phyloP scores from a whole-genome alignment of 1,140 invertebrate species.

The Platyscapa corneri region DNA sequence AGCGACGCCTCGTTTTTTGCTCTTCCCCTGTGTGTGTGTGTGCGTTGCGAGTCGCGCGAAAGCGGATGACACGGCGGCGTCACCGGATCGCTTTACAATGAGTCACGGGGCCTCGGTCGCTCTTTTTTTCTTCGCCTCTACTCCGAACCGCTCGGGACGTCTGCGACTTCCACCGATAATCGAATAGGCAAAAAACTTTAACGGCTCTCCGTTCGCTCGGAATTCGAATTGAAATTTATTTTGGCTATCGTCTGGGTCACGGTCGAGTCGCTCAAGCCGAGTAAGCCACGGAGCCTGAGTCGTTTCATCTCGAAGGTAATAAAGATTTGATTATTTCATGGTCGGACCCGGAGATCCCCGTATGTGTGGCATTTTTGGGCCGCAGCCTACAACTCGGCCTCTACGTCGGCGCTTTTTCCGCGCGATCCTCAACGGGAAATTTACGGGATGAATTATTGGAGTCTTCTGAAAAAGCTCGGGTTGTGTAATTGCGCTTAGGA shows the following conservation, averaged over 20 bases:
- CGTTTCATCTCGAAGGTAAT: background rate
- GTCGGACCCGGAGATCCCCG: background rate
- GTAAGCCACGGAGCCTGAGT: background rate
- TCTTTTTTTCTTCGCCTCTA: background rate
- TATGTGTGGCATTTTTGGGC: background rate
- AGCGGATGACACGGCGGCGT: background rate
- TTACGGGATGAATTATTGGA: background rate
- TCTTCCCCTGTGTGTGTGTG: background rate
- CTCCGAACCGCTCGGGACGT: background rate
- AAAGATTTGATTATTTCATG: slow-evolving; percentile 8
- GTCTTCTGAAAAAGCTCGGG: background rate
- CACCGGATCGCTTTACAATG: background rate
- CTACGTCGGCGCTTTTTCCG: background rate
- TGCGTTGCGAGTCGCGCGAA: background rate
- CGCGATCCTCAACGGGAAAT: background rate
- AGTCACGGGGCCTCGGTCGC: background rate
- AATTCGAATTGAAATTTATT: background rate
- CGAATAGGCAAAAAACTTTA: background rate
- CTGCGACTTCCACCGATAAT: slow-evolving; percentile 5
- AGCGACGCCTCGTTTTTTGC: too few species aligned
- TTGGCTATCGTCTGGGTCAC: background rate
- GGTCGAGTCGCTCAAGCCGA: background rate
- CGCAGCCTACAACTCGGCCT: background rate
- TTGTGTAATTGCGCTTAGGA: background rate
- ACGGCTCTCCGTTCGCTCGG: background rate